phyloP scores from a whole-genome alignment of 2,797 vertebrate species.

The Anguilla megastoma region DNA sequence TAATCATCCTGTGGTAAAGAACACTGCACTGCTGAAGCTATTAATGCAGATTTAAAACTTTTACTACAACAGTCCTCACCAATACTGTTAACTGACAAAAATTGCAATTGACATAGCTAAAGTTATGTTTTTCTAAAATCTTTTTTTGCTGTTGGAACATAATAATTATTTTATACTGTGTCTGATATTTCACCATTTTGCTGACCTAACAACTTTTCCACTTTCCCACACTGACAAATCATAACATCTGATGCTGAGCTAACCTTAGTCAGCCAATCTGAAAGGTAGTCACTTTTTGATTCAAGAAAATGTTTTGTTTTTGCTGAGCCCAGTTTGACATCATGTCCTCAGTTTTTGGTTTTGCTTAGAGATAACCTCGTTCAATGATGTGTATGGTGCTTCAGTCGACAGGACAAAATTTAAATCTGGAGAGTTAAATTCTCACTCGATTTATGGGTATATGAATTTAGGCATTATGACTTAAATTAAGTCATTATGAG shows the following conservation, averaged over 20 bases:
- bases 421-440: background rate
- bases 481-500: background rate
- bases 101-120: background rate
- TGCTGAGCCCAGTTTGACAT: background rate
- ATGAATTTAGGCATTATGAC: background rate
- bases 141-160: background rate
- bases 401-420: background rate
- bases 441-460: background rate
- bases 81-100: slow-evolving; percentile 43
- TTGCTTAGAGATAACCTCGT: background rate
- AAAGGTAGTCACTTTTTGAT: background rate
- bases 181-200: background rate
- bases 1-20: slow-evolving; percentile 90
- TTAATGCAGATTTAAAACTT: slow-evolving; percentile 50
- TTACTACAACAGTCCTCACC: slow-evolving; percentile 64
- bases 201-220: background rate
- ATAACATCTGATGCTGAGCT: background rate
- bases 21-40: slow-evolving; percentile 74
- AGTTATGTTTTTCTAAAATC: background rate
- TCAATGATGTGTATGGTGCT: background rate
- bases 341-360: background rate
- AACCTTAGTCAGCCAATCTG: slow-evolving; percentile 1
- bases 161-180: background rate
- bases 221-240: background rate
- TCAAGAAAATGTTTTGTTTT: background rate